Evolutionary conservation across 1,140 invertebrate genomes (phyloP).

Genomic region (Zaprionus capensis): DNA sequence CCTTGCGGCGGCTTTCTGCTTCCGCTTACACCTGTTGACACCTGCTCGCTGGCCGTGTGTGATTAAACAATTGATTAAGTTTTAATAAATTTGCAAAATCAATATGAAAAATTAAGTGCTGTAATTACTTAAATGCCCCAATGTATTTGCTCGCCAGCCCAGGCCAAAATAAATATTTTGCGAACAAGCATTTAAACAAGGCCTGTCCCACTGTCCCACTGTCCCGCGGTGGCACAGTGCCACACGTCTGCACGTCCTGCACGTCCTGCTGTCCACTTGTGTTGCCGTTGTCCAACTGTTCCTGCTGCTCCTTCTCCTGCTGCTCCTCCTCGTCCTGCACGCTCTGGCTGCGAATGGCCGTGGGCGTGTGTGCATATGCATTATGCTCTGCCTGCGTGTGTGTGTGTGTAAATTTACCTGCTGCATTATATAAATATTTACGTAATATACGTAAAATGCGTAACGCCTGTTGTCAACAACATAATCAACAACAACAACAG

Average conservation of each 20-base stretch:
- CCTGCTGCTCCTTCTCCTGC: background rate
- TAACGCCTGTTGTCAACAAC: slow-evolving; percentile 84
- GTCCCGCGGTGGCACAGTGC: too few relatives aligned
- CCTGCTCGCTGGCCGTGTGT: slow-evolving; percentile 40
- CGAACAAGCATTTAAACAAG: slow-evolving; percentile 67
- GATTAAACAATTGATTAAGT: slow-evolving; percentile 79
- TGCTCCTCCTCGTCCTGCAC: background rate
- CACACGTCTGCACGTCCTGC: background rate
- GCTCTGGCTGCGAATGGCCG: slow-evolving; percentile 48
- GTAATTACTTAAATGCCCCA: slow-evolving; percentile 77
- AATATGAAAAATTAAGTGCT: slow-evolving; percentile 80
- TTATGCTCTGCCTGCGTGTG: slow-evolving; percentile 4
- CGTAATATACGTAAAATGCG: slow-evolving; percentile 79
- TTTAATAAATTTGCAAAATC: slow-evolving; percentile 81
- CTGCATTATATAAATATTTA: slow-evolving; percentile 84
- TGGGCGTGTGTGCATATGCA: slow-evolving; percentile 59
- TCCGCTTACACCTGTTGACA: slow-evolving; percentile 2
- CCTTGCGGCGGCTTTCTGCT: background rate
- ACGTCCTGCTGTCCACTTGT: background rate
- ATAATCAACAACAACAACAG: slow-evolving; percentile 76
- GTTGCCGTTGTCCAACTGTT: background rate
- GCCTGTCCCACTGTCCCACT: background rate
- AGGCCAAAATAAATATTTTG: slow-evolving; percentile 75
- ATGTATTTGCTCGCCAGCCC: slow-evolving; percentile 65
- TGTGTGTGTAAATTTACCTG: slow-evolving; percentile 68